These are phyloP conservation scores for Sapajus apella DNA, from an alignment of 2,113 vertebrate species.

Conservation along the genomic window DNA sequence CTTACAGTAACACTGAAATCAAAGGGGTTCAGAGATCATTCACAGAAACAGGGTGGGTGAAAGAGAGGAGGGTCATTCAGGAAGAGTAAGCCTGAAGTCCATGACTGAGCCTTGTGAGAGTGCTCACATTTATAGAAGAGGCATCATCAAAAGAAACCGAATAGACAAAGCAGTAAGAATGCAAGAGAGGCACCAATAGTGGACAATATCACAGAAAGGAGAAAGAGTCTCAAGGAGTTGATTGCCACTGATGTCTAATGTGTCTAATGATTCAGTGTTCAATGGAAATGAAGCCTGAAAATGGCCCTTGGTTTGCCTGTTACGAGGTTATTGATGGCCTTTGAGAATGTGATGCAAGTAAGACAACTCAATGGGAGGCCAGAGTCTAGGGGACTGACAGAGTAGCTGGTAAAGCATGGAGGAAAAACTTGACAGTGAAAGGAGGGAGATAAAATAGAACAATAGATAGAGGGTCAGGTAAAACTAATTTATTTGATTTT, in stretches of 20 bases:
- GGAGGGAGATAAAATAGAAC: not conserved
- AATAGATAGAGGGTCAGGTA: not conserved
- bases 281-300: not conserved
- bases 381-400: not conserved
- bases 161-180: not conserved
- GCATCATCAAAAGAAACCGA: not conserved
- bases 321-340: not conserved
- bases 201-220: not conserved
- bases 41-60: not conserved
- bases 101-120: not conserved
- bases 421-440: not conserved
- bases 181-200: not conserved
- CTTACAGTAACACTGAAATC: not conserved
- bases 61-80: not conserved
- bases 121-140: not conserved
- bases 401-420: not conserved
- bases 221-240: not conserved
- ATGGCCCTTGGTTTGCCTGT: not conserved
- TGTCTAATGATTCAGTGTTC: not conserved
- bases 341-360: not conserved
- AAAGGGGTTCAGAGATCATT: not conserved
- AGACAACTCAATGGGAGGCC: not conserved
- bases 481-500: not conserved
- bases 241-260: not conserved
- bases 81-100: not conserved